Percentiles rank a stretch among this genome's conserved stretches.
These are phyloP conservation scores for Camelus bactrianus DNA, from an alignment of 2,113 vertebrate genomes.

Conservation along the genomic window DNA sequence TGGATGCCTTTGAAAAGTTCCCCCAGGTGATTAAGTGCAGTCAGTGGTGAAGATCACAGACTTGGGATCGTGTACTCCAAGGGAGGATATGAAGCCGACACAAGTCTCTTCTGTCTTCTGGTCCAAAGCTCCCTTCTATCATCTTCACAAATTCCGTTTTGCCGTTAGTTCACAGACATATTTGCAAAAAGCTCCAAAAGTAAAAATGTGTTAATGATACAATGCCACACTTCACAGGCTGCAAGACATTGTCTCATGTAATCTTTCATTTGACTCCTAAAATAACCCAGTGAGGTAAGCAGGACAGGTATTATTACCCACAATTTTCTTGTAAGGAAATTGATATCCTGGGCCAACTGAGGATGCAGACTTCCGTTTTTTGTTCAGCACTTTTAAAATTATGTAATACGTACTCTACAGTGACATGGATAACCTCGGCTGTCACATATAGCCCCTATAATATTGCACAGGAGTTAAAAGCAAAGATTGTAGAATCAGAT, in stretches of 20 bases:
- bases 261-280: conserved; percentile 31
- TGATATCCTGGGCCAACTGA: background rate
- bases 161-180: conserved; percentile 13
- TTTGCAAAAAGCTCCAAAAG: conserved; percentile 20
- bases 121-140: background rate
- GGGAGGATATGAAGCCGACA: background rate
- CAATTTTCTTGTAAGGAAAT: conserved; percentile 20
- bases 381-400: background rate
- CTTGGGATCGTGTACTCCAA: background rate
- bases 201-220: background rate
- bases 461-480: background rate
- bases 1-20: background rate
- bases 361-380: background rate
- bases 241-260: conserved; percentile 13
- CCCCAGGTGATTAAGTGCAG: background rate
- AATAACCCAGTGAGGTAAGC: conserved; percentile 51
- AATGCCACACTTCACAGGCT: background rate
- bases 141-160: background rate
- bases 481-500: background rate
- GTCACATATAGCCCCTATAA: background rate
- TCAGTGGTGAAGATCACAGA: background rate
- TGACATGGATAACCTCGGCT: background rate
- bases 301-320: conserved; percentile 20
- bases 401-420: background rate
- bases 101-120: background rate